A percentile compares a stretch with the other conserved stretches of the same genome.
Evolutionary conservation across 2,888 invertebrate genomes (phyloP).

Genomic region (Himalopsyche anomala): DNA sequence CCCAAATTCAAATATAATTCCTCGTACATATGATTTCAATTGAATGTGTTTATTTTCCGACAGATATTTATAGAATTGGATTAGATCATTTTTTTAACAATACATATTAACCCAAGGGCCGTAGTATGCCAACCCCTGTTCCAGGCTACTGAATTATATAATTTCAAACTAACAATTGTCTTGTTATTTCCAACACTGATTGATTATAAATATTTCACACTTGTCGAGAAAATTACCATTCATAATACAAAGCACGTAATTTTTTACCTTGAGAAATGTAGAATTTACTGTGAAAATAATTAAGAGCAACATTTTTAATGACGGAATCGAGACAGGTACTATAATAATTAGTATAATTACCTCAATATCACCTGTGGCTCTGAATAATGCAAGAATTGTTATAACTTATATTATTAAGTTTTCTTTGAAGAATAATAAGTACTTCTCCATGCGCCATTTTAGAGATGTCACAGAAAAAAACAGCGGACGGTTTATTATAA

Average conservation of each 20-base stretch:
- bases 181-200: too few relatives aligned
- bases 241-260: neutral
- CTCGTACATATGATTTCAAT: too few relatives aligned
- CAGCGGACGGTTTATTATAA: neutral
- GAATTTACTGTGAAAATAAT: neutral
- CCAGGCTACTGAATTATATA: too few relatives aligned
- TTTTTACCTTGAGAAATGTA: neutral
- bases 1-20: too few relatives aligned
- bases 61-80: too few relatives aligned
- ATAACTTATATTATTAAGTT: neutral
- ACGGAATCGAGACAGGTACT: neutral
- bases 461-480: neutral
- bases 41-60: too few relatives aligned
- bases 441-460: neutral
- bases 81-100: too few relatives aligned
- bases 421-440: neutral
- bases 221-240: too few relatives aligned
- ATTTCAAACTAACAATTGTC: too few relatives aligned
- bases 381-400: neutral
- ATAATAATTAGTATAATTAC: neutral
- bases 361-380: conserved; percentile 21
- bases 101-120: too few relatives aligned
- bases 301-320: neutral
- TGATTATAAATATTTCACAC: too few relatives aligned
- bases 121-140: too few relatives aligned